Evolutionary conservation across 2,888 invertebrate species (phyloP).

Genomic region (Lamellibrachia columna): DNA sequence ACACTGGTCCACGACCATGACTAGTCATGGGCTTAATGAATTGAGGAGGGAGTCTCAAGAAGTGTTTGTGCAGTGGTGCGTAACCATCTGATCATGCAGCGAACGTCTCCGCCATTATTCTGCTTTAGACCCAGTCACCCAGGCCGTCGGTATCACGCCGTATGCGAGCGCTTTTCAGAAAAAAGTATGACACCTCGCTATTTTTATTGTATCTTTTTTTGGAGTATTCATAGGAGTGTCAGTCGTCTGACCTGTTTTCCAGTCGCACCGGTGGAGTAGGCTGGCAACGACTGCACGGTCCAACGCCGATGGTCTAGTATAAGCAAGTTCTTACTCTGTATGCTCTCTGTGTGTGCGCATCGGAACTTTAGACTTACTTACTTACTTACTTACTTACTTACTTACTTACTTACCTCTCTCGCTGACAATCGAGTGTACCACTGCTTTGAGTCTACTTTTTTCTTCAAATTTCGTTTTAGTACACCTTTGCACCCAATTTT

Average conservation of each 20-base stretch:
- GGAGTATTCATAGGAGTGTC: background rate
- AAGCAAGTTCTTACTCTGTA: background rate
- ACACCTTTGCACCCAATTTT: too few relatives aligned
- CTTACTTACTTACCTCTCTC: constrained; percentile 18
- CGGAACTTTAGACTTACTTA: background rate
- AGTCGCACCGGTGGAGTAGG: background rate
- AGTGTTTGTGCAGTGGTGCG: background rate
- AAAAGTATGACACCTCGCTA: background rate
- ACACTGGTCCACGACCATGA: too few relatives aligned
- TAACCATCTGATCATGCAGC: background rate
- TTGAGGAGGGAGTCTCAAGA: background rate
- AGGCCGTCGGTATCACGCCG: background rate
- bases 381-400: constrained; percentile 25
- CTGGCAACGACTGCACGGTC: background rate
- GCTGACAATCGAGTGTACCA: too few relatives aligned
- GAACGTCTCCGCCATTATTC: background rate
- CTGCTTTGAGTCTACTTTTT: too few relatives aligned
- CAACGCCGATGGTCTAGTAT: background rate
- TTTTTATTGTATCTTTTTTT: background rate
- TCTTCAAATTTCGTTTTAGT: too few relatives aligned
- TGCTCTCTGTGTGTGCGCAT: background rate
- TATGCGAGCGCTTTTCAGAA: background rate
- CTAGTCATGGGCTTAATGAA: too few relatives aligned
- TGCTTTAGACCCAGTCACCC: background rate
- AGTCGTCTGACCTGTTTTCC: background rate